Conservation (phyloP, 1,140 invertebrate genomes). For the Ceratosolen fusciceps region DNA sequence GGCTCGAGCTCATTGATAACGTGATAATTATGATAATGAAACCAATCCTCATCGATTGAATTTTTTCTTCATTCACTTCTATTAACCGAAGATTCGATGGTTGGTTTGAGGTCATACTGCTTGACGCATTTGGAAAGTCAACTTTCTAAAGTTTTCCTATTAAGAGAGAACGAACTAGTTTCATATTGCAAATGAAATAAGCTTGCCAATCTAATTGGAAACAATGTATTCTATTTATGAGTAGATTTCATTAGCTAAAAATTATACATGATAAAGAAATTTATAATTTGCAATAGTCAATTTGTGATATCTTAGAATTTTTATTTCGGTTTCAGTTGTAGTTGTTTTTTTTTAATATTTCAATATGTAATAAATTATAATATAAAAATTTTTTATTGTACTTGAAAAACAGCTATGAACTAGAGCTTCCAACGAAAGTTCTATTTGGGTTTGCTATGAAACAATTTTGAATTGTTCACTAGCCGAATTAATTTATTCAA, state of each 20-base stretch:
- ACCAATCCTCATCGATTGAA: neutral
- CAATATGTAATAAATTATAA: neutral
- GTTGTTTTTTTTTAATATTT: too few species aligned
- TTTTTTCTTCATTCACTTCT: neutral
- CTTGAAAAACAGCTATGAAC: too few species aligned
- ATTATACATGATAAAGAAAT: too few species aligned
- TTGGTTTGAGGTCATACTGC: neutral
- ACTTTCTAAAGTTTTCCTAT: neutral
- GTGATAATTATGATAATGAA: neutral
- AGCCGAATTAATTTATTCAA: too few species aligned
- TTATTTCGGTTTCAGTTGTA: too few species aligned
- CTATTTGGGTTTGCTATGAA: neutral
- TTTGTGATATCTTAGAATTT: too few species aligned
- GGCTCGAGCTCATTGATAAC: too few species aligned
- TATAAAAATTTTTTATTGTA: neutral
- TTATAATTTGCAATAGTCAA: too few species aligned
- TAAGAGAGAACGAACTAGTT: neutral
- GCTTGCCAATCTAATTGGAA: neutral
- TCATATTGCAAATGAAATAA: neutral
- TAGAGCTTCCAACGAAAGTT: too few species aligned
- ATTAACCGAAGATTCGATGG: neutral
- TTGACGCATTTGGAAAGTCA: neutral
- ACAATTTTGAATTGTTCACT: neutral
- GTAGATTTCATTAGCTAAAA: too few species aligned
- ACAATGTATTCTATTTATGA: too few species aligned